Percentiles rank a stretch among this genome's conserved stretches.
These are phyloP conservation scores for Metacarcinus magister DNA, from an alignment of 2,888 invertebrate genomes.

Conservation along the genomic window DNA sequence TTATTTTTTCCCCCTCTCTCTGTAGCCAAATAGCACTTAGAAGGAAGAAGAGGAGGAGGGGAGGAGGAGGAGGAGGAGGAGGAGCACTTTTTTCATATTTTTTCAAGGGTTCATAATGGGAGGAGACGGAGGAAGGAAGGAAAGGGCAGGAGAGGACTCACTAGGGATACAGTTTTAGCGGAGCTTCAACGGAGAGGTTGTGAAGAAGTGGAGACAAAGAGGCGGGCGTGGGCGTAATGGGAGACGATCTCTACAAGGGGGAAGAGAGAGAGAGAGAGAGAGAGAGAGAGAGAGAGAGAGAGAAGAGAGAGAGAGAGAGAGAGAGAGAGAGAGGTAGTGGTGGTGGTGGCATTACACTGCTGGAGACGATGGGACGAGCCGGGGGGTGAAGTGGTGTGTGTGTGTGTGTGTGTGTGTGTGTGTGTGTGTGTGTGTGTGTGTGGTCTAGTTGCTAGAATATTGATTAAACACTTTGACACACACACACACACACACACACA, in stretches of 20 bases:
- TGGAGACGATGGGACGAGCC: background rate
- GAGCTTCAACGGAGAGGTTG: background rate
- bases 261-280: background rate
- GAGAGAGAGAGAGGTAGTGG: background rate
- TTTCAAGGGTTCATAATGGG: background rate
- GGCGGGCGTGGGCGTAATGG: constrained; percentile 19
- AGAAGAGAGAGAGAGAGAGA: background rate
- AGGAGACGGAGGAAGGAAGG: constrained; percentile 20
- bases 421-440: too few relatives aligned
- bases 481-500: background rate
- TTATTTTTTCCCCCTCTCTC: too few relatives aligned
- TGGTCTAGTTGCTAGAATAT: background rate
- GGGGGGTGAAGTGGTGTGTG: background rate
- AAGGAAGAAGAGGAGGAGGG: background rate
- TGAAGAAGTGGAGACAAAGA: constrained; percentile 14
- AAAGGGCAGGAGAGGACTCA: background rate
- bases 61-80: constrained; percentile 15
- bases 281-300: constrained; percentile 34
- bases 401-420: background rate
- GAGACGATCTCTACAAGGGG: background rate
- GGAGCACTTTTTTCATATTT: background rate
- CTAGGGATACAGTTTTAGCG: background rate
- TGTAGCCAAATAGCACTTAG: background rate
- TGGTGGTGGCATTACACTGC: constrained; percentile 16
- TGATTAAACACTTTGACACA: background rate